Evolutionary conservation across 2,888 invertebrate genomes (phyloP).

Genomic region (Euphydryas editha): DNA sequence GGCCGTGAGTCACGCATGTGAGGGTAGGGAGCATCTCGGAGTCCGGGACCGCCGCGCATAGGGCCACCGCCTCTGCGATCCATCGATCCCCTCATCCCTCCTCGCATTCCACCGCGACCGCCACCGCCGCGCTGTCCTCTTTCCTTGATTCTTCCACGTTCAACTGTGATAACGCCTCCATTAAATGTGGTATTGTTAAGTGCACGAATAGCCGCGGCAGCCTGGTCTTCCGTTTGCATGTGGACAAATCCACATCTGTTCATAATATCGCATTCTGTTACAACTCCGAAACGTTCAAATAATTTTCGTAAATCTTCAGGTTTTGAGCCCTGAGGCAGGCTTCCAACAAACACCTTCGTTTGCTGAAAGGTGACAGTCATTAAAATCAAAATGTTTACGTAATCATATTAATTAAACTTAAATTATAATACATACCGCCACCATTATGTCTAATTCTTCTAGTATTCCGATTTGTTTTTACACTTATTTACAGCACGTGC

Average conservation of each 20-base stretch:
- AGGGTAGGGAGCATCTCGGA: conserved; percentile 55
- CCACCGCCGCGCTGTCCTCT: conserved; percentile 83
- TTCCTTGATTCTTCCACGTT: conserved; percentile 91
- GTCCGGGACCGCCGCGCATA: conserved; percentile 60
- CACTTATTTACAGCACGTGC: conserved; percentile 27
- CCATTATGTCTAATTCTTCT: conserved; percentile 57
- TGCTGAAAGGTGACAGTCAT: conserved; percentile 71
- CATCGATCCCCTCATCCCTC: conserved; percentile 71
- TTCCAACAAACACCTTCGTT: conserved; percentile 96
- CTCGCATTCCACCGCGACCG: conserved; percentile 71
- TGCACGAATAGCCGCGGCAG: conserved; percentile 90
- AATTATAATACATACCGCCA: conserved; percentile 68
- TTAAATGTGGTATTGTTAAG: conserved; percentile 92
- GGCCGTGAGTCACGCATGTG: conserved; percentile 58
- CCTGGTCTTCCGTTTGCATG: conserved; percentile 92
- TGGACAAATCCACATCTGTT: conserved; percentile 98
- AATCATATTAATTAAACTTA: conserved; percentile 29
- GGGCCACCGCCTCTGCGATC: conserved; percentile 65
- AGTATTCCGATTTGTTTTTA: conserved; percentile 18
- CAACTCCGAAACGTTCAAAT: conserved; percentile 93
- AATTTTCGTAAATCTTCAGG: conserved; percentile 91
- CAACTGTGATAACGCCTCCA: conserved; percentile 93
- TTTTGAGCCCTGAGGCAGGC: conserved; percentile 92
- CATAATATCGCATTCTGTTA: conserved; percentile 97
- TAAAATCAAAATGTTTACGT: conserved; percentile 39